Percentiles rank a stretch among this genome's conserved stretches.
phyloP scores from a whole-genome alignment of 2,888 invertebrate genomes.

The Mechanitis mazaeus region DNA sequence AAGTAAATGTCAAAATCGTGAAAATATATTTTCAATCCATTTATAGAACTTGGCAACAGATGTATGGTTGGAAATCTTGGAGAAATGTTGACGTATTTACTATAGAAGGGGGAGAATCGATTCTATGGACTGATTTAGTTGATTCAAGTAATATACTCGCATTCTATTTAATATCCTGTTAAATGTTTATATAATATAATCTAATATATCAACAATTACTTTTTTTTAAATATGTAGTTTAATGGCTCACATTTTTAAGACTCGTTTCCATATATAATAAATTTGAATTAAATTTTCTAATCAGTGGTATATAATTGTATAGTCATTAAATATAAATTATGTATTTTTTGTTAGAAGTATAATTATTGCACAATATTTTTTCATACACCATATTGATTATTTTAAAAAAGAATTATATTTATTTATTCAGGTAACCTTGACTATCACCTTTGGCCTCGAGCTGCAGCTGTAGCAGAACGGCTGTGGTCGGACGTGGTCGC shows the following conservation, averaged over 20 bases:
- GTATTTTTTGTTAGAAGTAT: too few species aligned
- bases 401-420: too few species aligned
- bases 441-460: constrained; percentile 60
- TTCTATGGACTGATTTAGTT: constrained; percentile 88
- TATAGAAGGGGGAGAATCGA: constrained; percentile 83
- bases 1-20: background rate
- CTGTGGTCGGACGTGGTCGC: constrained; percentile 87
- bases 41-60: constrained; percentile 86
- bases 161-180: background rate
- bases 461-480: constrained; percentile 82
- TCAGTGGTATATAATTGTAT: too few species aligned
- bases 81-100: constrained; percentile 56
- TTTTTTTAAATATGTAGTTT: too few species aligned
- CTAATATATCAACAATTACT: too few species aligned
- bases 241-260: too few species aligned
- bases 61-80: constrained; percentile 87
- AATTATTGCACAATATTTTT: background rate
- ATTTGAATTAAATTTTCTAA: too few species aligned
- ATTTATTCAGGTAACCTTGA: constrained; percentile 48
- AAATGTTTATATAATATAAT: too few species aligned
- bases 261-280: too few species aligned
- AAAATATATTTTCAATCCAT: background rate
- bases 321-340: too few species aligned
- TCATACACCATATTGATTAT: too few species aligned
- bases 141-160: constrained; percentile 51